These are phyloP conservation scores for Lumbricus terrestris DNA, from an alignment of 2,888 invertebrate genomes.

Conservation along the genomic window DNA sequence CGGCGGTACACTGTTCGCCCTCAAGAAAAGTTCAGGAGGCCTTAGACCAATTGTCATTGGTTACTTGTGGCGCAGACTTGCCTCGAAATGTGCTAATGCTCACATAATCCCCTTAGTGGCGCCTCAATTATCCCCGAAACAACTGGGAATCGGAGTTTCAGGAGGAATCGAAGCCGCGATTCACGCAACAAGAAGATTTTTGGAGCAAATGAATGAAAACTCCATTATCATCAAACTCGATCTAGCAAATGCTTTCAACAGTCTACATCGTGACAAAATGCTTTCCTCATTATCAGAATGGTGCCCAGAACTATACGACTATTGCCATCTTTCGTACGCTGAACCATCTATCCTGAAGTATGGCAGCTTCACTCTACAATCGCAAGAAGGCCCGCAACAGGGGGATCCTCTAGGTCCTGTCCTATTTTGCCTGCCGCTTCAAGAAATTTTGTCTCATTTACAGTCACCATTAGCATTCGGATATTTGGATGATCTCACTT, in stretches of 20 bases:
- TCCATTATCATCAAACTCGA: too few species aligned
- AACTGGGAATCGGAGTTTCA: background rate
- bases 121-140: background rate
- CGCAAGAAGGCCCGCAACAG: background rate
- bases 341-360: background rate
- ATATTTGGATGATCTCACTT: too few species aligned
- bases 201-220: too few species aligned
- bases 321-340: background rate
- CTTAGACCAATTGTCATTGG: conserved; percentile 12
- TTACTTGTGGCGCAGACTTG: conserved; percentile 4
- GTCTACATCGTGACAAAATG: background rate
- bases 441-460: background rate
- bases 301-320: background rate
- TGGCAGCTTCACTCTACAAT: background rate
- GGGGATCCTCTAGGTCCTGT: background rate
- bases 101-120: background rate
- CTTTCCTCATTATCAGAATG: background rate
- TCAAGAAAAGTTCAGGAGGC: conserved; percentile 7
- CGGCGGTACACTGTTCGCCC: conserved; percentile 5
- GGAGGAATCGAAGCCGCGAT: conserved; percentile 13
- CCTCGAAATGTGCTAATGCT: conserved; percentile 11
- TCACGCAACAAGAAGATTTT: background rate
- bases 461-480: too few species aligned
- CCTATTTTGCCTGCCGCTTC: background rate
- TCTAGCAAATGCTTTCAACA: too few species aligned